Conservation (phyloP, 2,113 vertebrate species). For the Xenus cinereus region DNA sequence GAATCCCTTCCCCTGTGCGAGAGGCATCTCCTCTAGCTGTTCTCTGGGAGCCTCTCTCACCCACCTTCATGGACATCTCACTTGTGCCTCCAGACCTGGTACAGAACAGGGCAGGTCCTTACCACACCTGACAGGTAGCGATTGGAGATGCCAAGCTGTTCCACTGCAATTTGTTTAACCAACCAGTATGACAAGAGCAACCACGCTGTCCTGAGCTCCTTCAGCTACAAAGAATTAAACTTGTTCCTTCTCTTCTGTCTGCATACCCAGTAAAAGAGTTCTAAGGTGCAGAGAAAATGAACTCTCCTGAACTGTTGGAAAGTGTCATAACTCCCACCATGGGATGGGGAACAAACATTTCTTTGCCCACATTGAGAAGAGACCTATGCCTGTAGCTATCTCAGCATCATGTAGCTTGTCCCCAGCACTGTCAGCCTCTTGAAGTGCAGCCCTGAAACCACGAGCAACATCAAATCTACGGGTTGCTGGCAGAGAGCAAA, state of each 20-base stretch:
- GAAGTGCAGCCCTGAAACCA: neutral
- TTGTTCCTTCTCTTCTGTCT: neutral
- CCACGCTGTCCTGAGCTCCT: neutral
- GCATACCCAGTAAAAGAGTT: neutral
- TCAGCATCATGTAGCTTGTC: neutral
- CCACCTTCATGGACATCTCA: neutral
- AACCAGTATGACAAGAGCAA: neutral
- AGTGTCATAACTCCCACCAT: neutral
- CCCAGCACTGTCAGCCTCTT: neutral
- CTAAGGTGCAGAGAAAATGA: neutral
- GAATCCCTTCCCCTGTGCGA: neutral
- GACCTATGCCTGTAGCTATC: neutral
- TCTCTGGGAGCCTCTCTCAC: too few relatives aligned
- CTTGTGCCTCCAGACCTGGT: neutral
- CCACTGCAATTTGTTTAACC: neutral
- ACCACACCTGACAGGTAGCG: neutral
- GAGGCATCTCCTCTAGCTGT: neutral
- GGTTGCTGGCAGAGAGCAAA: neutral
- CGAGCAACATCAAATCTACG: neutral
- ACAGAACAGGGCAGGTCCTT: neutral
- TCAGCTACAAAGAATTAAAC: neutral
- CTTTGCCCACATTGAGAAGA: neutral
- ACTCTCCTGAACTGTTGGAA: neutral
- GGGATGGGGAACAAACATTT: neutral
- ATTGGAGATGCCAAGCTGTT: neutral